Percentiles rank a stretch among this genome's conserved stretches.
These are phyloP conservation scores for Protaetia brevitarsis DNA, from an alignment of 1,140 invertebrate species.

Conservation along the genomic window DNA sequence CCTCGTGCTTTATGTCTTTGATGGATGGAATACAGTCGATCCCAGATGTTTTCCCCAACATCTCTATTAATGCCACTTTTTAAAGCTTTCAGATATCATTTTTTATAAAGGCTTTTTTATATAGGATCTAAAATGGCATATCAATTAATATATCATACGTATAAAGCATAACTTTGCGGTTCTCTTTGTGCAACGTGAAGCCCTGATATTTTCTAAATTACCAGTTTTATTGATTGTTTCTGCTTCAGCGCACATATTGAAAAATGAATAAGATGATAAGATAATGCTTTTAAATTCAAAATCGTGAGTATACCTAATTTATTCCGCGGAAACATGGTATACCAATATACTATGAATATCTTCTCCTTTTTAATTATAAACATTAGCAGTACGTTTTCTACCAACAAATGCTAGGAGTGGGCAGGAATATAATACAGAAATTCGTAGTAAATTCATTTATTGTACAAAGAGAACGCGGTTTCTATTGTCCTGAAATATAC, in stretches of 20 bases:
- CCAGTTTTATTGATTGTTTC: neutral
- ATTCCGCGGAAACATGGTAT: too few relatives aligned
- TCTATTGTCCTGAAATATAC: too few relatives aligned
- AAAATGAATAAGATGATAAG: too few relatives aligned
- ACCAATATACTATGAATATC: too few relatives aligned
- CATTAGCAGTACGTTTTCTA: too few relatives aligned
- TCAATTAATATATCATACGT: conserved; percentile 23
- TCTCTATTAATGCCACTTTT: conserved; percentile 43
- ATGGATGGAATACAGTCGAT: conserved; percentile 38
- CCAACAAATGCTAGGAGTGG: too few relatives aligned
- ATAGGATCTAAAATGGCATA: neutral
- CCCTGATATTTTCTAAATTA: neutral
- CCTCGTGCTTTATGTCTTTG: conserved; percentile 43
- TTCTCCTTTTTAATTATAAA: too few relatives aligned
- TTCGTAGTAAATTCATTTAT: too few relatives aligned
- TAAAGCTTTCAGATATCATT: conserved; percentile 24
- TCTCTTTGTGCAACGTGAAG: neutral
- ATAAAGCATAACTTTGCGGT: conserved; percentile 5
- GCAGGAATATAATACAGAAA: too few relatives aligned
- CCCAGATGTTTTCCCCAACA: conserved; percentile 42
- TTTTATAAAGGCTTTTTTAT: conserved; percentile 20
- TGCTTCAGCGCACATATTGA: neutral
- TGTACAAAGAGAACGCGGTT: too few relatives aligned
- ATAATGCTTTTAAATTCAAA: too few relatives aligned
- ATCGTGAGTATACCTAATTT: too few relatives aligned